Percentiles rank a stretch among this genome's conserved stretches.
These are phyloP conservation scores for Drosophila eohydei DNA, from an alignment of 2,888 invertebrate species.

Conservation along the genomic window DNA sequence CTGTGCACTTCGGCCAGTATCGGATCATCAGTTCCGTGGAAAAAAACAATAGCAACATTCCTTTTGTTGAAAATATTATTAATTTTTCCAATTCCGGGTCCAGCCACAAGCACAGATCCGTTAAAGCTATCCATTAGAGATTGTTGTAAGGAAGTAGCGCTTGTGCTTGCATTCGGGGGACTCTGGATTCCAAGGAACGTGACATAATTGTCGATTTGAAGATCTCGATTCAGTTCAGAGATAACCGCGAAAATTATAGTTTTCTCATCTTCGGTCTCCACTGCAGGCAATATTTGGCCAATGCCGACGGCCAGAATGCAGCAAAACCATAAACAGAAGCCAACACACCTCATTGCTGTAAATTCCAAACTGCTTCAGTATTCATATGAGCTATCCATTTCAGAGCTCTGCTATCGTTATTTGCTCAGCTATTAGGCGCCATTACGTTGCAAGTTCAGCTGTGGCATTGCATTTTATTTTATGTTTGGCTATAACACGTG, in stretches of 20 bases:
- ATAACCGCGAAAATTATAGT: background rate
- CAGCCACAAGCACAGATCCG: slow-evolving; percentile 18
- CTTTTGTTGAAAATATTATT: background rate
- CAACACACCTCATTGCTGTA: slow-evolving; percentile 28
- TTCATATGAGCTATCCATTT: background rate
- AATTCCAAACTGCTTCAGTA: slow-evolving; percentile 21
- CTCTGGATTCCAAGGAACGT: background rate
- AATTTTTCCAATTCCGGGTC: background rate
- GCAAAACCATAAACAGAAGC: slow-evolving; percentile 5
- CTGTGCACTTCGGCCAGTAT: background rate
- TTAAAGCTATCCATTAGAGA: slow-evolving; percentile 6
- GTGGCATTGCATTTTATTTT: background rate
- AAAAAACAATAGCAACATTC: slow-evolving; percentile 2
- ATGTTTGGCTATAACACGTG: background rate
- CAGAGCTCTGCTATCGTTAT: slow-evolving; percentile 7
- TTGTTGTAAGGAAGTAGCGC: background rate
- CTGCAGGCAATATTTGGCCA: slow-evolving; percentile 7
- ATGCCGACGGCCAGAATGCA: slow-evolving; percentile 9
- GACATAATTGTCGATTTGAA: background rate
- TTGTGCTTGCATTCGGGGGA: background rate
- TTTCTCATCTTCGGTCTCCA: slow-evolving; percentile 5
- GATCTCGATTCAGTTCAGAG: background rate
- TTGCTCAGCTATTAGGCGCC: slow-evolving; percentile 31
- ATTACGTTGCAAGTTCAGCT: background rate
- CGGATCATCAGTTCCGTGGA: slow-evolving; percentile 1